Conservation (phyloP, 1,140 invertebrate species). For the Cotesia typhae region DNA sequence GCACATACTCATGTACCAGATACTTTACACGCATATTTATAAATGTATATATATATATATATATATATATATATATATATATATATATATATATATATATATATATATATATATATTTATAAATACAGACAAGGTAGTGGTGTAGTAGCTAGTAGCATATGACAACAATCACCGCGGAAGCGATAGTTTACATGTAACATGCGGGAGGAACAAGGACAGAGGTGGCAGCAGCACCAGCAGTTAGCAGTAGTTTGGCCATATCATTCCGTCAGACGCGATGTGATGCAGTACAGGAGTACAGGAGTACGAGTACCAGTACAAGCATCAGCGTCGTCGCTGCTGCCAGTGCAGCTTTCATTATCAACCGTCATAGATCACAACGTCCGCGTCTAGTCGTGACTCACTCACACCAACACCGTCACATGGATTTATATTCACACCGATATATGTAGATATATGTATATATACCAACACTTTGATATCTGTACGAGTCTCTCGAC, state of each 20-base stretch:
- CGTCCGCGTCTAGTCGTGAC: slow-evolving; percentile 27
- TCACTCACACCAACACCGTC: slow-evolving; percentile 34
- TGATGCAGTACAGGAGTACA: not conserved
- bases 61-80: not conserved
- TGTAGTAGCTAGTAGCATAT: slow-evolving; percentile 24
- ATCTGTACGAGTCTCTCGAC: not conserved
- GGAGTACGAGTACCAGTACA: too few relatives aligned
- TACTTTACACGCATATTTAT: not conserved
- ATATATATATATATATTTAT: not conserved
- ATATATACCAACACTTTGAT: not conserved
- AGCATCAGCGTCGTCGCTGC: not conserved
- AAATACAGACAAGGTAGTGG: not conserved
- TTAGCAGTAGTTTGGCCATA: slow-evolving; percentile 27
- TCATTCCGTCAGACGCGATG: slow-evolving; percentile 26
- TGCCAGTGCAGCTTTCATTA: slow-evolving; percentile 59
- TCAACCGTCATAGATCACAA: slow-evolving; percentile 62
- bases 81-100: too few relatives aligned
- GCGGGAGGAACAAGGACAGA: too few relatives aligned
- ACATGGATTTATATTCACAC: slow-evolving; percentile 59
- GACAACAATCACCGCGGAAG: slow-evolving; percentile 39
- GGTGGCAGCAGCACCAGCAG: not conserved
- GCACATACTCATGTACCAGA: not conserved
- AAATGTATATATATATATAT: not conserved
- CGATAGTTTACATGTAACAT: slow-evolving; percentile 37
- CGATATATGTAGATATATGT: not conserved